phyloP scores from a whole-genome alignment of 23 tunicate species.

The Clavelina lepadiformis region DNA sequence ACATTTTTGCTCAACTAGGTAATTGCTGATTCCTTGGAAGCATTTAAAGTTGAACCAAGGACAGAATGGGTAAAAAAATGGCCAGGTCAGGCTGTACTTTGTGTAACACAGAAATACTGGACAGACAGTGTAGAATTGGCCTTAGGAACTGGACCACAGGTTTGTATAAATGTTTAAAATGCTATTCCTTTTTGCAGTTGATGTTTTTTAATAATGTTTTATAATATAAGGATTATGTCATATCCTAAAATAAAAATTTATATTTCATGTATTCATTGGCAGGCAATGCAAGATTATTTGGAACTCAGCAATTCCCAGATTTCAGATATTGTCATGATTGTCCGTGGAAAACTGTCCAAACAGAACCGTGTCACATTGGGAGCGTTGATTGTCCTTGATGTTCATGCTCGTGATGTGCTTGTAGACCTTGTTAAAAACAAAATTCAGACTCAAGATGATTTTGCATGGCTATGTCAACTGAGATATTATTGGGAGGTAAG shows the following conservation, averaged over 20 bases:
- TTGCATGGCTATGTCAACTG: conserved; percentile 94
- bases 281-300: conserved; percentile 94
- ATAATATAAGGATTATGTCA: not conserved
- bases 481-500: conserved; percentile 97
- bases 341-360: conserved; percentile 90
- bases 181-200: not conserved
- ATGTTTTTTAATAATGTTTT: not conserved
- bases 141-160: conserved; percentile 82
- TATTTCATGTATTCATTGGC: conserved; percentile 14
- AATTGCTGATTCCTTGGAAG: conserved; percentile 75
- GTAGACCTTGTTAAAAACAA: conserved; percentile 64
- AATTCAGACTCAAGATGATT: conserved; percentile 73
- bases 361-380: conserved; percentile 97
- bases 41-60: conserved; percentile 85
- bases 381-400: conserved; percentile 89
- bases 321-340: conserved; percentile 89
- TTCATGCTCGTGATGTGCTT: conserved; percentile 95
- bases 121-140: conserved; percentile 83
- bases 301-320: conserved; percentile 80
- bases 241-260: not conserved
- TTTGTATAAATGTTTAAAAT: conserved; percentile 3
- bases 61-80: conserved; percentile 94
- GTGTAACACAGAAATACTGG: conserved; percentile 97
- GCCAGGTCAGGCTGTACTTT: conserved; percentile 99
- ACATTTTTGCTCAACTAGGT: no score